A percentile compares a stretch with the other conserved stretches of the same genome.
Evolutionary conservation across 2,888 invertebrate species (phyloP).

Genomic region (Belgica antarctica): DNA sequence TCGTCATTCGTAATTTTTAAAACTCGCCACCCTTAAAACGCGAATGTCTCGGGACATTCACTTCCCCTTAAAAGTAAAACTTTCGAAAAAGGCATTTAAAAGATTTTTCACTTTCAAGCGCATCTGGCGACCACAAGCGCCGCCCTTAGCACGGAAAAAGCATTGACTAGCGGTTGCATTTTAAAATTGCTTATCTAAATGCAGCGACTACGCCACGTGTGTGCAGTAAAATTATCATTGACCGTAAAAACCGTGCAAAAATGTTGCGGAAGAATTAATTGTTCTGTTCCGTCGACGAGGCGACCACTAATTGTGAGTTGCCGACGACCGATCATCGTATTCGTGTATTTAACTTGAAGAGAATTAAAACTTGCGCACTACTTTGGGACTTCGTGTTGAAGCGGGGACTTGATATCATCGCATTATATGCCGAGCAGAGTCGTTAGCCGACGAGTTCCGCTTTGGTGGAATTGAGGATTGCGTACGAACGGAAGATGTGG

Average conservation of each 20-base stretch:
- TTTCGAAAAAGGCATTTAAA: conserved; percentile 15
- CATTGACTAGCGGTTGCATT: conserved; percentile 19
- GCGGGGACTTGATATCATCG: background rate
- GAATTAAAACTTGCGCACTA: background rate
- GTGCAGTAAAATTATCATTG: conserved; percentile 3
- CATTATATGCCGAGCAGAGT: background rate
- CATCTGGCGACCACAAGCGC: background rate
- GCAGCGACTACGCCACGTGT: background rate
- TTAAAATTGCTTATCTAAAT: background rate
- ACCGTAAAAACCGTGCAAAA: conserved; percentile 18
- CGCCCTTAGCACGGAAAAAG: background rate
- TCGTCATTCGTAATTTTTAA: too few relatives aligned
- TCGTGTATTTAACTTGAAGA: too few relatives aligned
- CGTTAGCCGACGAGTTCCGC: background rate
- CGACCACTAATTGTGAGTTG: too few relatives aligned
- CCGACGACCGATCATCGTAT: too few relatives aligned
- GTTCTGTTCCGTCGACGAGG: too few relatives aligned
- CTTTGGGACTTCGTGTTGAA: background rate
- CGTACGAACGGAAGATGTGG: conserved; percentile 29
- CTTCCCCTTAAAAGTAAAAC: background rate
- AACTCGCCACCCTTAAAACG: too few relatives aligned
- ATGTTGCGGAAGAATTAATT: conserved; percentile 21
- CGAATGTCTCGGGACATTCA: too few relatives aligned
- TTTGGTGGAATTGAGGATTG: conserved; percentile 31
- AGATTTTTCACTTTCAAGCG: background rate